Evolutionary conservation across 2,113 vertebrate genomes (phyloP), one percentile per base, ranked within the genome.

Genomic region (Campylomormyrus numenius): DNA sequence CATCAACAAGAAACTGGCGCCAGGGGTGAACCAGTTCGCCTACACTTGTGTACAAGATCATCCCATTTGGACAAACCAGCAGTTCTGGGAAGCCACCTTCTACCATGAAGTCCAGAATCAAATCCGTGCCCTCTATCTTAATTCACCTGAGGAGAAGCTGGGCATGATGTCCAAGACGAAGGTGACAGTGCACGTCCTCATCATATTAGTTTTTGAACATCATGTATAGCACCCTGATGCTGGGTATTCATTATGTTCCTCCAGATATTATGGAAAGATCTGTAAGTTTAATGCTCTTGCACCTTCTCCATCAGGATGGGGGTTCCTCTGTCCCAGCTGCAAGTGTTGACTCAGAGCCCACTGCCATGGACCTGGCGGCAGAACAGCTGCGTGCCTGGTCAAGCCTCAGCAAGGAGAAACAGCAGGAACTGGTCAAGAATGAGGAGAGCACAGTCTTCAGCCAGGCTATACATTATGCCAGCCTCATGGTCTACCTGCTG

Each of bases 61-160:
- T 94, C 96, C 98, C 53, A 97, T 99, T 89, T 99, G 98, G 98
- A 96, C 98, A 91, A 99, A 97, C 94, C 98, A 98, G 90, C 98
- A 98, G 89, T 99, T 99, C 92, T 99, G 98, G 98, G 98, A 99
- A 94, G 97, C 98, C 89, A 98, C 98, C 5, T 99, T 99, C 95
- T 99, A 99, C 74, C 97, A 96, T 58, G 97, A 98, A 0, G 98
- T 98, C 46, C 98, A 99, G 91, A 96, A 96, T 91, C 98, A 99
- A 93, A 98, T 99, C 94, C 95, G 98, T 31, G 94, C 97, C 45
- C 96, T 99, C 84, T 99, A 99, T 94, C 96, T 99, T 9, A 97
- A 95, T 91, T 91, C 95, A 52, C 96, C 95, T 50, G 97, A 96
- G 48, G 96, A 97, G 91, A 97, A 92, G 91, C 94, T 94, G 35